These are phyloP conservation scores for Heteropelma amictum DNA, from an alignment of 2,888 invertebrate genomes.

Conservation along the genomic window DNA sequence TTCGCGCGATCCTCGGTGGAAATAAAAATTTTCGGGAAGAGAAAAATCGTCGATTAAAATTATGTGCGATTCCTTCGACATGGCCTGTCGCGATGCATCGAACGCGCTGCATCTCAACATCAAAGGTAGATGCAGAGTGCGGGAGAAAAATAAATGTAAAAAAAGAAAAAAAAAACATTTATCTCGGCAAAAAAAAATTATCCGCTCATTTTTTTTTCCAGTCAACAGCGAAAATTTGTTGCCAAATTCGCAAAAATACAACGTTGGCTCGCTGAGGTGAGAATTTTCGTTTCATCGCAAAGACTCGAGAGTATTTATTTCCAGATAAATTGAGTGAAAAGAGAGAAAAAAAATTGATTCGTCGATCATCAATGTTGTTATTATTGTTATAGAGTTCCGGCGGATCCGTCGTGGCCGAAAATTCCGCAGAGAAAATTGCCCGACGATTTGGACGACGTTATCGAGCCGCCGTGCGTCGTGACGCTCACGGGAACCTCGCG, in stretches of 20 bases:
- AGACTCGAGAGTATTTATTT: background rate
- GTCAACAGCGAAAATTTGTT: constrained; percentile 70
- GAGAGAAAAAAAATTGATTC: too few species aligned
- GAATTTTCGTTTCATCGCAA: constrained; percentile 1
- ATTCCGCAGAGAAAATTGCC: constrained; percentile 69
- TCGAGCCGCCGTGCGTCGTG: constrained; percentile 68
- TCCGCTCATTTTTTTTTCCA: constrained; percentile 47
- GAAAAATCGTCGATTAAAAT: constrained; percentile 22
- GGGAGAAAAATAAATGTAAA: too few species aligned
- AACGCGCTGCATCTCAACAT: constrained; percentile 67
- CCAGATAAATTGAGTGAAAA: too few species aligned
- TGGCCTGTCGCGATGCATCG: constrained; percentile 67
- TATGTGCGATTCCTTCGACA: constrained; percentile 67
- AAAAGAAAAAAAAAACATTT: background rate
- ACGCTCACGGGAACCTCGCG: constrained; percentile 65
- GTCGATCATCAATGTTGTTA: too few species aligned
- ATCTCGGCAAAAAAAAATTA: background rate
- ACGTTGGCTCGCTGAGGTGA: constrained; percentile 69
- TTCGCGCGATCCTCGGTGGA: background rate
- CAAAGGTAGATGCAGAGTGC: constrained; percentile 65
- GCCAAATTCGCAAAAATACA: constrained; percentile 62
- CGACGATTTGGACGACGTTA: constrained; percentile 62
- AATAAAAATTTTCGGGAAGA: constrained; percentile 50
- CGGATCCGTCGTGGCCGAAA: constrained; percentile 75
- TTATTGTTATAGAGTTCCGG: constrained; percentile 65